Evolutionary conservation across 1,140 invertebrate species (phyloP).

Genomic region (Caerostris darwini): DNA sequence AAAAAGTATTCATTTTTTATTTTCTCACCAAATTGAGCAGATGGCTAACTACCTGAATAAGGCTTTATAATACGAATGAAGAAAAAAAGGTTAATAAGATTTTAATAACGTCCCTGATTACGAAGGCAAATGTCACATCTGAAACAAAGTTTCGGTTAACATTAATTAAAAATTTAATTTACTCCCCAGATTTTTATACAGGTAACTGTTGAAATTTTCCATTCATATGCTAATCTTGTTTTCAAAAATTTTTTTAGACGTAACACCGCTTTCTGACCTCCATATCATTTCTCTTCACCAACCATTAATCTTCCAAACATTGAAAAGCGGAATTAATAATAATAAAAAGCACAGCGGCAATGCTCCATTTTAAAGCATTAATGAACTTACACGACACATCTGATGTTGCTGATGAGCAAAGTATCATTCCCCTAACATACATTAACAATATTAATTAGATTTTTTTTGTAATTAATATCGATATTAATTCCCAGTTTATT

Average conservation of each 20-base stretch:
- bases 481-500: not conserved
- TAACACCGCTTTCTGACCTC: not conserved
- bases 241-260: not conserved
- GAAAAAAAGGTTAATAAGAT: not conserved
- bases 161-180: conserved; percentile 31
- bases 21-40: too few species aligned
- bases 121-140: not conserved
- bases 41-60: too few species aligned
- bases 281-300: conserved; percentile 9
- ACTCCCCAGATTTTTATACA: not conserved
- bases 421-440: not conserved
- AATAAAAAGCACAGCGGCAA: not conserved
- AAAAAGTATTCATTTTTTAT: too few species aligned
- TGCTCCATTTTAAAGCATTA: conserved; percentile 1
- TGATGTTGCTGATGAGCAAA: not conserved
- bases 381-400: not conserved
- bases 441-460: not conserved
- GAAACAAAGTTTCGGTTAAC: not conserved
- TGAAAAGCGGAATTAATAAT: not conserved
- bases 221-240: conserved; percentile 24
- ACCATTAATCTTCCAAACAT: conserved; percentile 7
- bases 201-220: not conserved
- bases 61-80: not conserved
- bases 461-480: not conserved
- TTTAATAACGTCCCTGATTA: not conserved